Conservation (phyloP, 2,113 vertebrate genomes). For the Passer domesticus region DNA sequence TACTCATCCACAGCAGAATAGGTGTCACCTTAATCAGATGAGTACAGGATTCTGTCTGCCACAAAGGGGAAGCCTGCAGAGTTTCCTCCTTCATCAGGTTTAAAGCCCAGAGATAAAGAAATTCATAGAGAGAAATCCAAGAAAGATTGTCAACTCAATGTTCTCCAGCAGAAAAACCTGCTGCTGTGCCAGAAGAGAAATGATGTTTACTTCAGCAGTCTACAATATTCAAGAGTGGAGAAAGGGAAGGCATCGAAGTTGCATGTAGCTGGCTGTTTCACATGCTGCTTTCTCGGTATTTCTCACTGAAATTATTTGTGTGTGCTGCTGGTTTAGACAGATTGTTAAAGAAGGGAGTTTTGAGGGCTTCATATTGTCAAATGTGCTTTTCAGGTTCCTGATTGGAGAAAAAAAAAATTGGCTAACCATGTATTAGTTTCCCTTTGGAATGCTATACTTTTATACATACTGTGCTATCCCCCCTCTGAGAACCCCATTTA, state of each 20-base stretch:
- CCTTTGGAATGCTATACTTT: not conserved
- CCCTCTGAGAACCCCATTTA: not conserved
- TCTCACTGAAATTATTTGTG: not conserved
- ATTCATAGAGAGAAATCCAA: not conserved
- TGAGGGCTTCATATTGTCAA: not conserved
- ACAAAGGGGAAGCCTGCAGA: not conserved
- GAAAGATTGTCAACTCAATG: not conserved
- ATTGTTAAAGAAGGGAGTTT: not conserved
- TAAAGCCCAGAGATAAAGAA: not conserved
- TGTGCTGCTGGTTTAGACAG: not conserved
- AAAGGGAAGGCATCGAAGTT: slow-evolving; percentile 35
- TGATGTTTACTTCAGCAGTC: slow-evolving; percentile 9
- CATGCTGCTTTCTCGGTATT: not conserved
- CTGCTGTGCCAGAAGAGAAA: not conserved
- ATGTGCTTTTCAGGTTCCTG: not conserved
- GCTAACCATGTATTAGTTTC: not conserved
- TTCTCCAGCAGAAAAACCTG: not conserved
- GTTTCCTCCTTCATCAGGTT: not conserved
- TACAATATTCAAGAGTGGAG: not conserved
- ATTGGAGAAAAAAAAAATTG: not conserved
- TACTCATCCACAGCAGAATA: not conserved
- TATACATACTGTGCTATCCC: not conserved
- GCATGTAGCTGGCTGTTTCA: not conserved
- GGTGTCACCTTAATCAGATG: not conserved
- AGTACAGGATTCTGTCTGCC: not conserved